Evolutionary conservation across 2,888 invertebrate genomes (phyloP), one percentile per base, ranked within the genome.

Genomic region (Philereme vetulata): DNA sequence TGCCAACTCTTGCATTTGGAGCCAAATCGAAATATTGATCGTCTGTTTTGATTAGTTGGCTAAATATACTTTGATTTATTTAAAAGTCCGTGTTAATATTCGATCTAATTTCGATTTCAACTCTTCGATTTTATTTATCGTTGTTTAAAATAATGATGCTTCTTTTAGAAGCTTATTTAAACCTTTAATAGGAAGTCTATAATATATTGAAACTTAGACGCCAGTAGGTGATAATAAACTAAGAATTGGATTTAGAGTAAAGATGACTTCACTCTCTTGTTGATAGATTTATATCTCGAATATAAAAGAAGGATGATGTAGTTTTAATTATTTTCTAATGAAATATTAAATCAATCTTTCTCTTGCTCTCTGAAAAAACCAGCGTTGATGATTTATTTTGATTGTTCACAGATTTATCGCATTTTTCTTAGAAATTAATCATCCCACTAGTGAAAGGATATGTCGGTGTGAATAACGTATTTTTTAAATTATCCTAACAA

Each of bases 311-410:
- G 38, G 38, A 6, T 6, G 38, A 38, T 8, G 6, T 38, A 5
- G 38, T 38, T 35, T 38, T 0, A 38, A 8, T 38, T 38, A 1
- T 38, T 8, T 38, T 38, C 7, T 8, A 38, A 38, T 2, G 7
- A 35, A 35, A 46, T 46, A 35, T 10, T 48, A 48, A 48, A 48
- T 48, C 11, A 48, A 11, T 6, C 11, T 10, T 10, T 34, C 48
- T 48, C 10, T 34, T 38, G 9, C 9, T 46, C 32, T 46, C 9
- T 46, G 52, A 56, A 36, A 45, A 55, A 52, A 50, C 36, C n/a
- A 46, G 47, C 43, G 60, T 53, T 65, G 65, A 65, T 35, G 59
- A 62, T 62, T 65, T 62, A 60, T 62, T 59, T 53, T 60, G 56
- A 62, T 56, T 48, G 59, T 56, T 54, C 54, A 60, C 53, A 58